Conservation (phyloP, 2,113 vertebrate species). For the Sorex fumeus region DNA sequence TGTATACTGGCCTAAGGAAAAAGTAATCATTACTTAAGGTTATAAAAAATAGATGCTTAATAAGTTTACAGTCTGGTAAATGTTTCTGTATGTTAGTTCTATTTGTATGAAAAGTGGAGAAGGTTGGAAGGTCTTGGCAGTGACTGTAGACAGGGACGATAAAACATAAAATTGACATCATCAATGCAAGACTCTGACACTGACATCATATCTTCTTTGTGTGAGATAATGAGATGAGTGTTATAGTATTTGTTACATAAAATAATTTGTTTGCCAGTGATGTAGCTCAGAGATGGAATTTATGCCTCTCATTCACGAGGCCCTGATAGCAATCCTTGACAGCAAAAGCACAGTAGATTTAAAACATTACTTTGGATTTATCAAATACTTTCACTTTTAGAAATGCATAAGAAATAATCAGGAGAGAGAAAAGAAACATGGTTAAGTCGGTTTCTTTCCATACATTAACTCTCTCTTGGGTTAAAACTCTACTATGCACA, state of each 20-base stretch:
- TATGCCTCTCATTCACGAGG: too few species aligned
- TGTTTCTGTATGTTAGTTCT: not conserved
- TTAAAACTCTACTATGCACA: constrained; percentile 49
- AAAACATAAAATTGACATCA: not conserved
- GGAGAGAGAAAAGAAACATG: not conserved
- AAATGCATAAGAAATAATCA: constrained; percentile 40
- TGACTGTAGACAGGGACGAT: not conserved
- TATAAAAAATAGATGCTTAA: constrained; percentile 28
- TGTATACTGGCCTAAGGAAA: not conserved
- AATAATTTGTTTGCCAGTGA: not conserved
- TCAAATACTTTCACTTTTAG: constrained; percentile 7
- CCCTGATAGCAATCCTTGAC: too few species aligned
- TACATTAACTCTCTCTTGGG: constrained; percentile 28
- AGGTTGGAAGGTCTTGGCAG: not conserved
- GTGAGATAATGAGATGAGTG: not conserved
- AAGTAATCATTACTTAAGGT: not conserved
- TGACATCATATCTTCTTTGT: not conserved
- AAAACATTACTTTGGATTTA: too few species aligned
- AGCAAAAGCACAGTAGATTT: too few species aligned
- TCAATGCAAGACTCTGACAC: not conserved
- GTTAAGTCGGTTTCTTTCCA: constrained; percentile 24
- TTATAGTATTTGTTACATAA: not conserved
- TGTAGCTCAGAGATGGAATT: not conserved
- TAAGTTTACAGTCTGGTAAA: not conserved
- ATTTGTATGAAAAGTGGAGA: not conserved